These are phyloP conservation scores for Drosophila barbarae DNA, from an alignment of 2,888 invertebrate genomes.

Conservation along the genomic window DNA sequence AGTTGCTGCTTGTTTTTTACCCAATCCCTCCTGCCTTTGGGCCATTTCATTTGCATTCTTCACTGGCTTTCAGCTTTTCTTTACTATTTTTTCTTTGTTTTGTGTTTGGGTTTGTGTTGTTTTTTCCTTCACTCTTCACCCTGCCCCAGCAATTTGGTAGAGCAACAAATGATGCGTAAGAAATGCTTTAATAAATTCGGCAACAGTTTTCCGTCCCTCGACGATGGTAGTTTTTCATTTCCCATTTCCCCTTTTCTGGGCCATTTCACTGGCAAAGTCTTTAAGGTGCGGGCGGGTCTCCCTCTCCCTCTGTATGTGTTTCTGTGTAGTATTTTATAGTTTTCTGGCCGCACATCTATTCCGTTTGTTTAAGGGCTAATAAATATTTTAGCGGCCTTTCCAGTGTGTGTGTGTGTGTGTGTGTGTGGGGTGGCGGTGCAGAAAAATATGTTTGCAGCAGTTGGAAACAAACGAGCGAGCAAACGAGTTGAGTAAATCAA, in stretches of 20 bases:
- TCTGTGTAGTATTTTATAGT: slow-evolving; percentile 33
- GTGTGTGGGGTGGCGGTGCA: slow-evolving; percentile 8
- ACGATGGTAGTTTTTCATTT: slow-evolving; percentile 1
- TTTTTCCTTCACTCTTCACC: background rate
- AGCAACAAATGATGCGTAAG: slow-evolving; percentile 71
- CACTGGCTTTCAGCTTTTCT: slow-evolving; percentile 23
- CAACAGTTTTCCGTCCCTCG: slow-evolving; percentile 8
- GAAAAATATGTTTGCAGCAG: slow-evolving; percentile 61
- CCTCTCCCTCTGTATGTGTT: background rate
- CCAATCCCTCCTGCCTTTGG: slow-evolving; percentile 23
- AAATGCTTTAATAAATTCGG: slow-evolving; percentile 66
- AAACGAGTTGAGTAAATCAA: slow-evolving; percentile 74
- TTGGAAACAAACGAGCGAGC: slow-evolving; percentile 66
- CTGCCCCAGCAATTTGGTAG: slow-evolving; percentile 19
- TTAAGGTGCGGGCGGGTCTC: slow-evolving; percentile 44
- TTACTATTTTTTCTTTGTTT: background rate
- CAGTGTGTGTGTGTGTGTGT: slow-evolving; percentile 1
- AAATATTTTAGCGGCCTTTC: slow-evolving; percentile 60
- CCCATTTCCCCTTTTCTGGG: slow-evolving; percentile 46
- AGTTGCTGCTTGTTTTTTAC: background rate
- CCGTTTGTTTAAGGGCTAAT: slow-evolving; percentile 61
- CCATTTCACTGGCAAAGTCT: slow-evolving; percentile 58
- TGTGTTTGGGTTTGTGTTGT: background rate
- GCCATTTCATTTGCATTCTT: slow-evolving; percentile 45
- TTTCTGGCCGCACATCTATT: slow-evolving; percentile 38